Evolutionary conservation across 2,113 vertebrate genomes (phyloP), one percentile per base, ranked within the genome.

Genomic region (Albula goreensis): DNA sequence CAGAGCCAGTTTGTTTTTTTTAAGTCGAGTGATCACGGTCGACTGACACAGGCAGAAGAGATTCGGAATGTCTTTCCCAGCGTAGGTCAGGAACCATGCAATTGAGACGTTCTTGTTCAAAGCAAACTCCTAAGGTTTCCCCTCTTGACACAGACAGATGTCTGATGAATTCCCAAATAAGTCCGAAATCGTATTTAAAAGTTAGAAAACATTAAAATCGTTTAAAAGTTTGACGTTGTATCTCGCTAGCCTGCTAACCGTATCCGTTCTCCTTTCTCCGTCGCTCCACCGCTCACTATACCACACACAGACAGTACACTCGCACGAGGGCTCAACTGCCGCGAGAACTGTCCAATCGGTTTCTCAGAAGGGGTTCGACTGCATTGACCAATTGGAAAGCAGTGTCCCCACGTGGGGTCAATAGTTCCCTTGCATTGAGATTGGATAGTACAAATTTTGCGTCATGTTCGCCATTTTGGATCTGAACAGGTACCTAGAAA

Each of bases 381-480:
- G 0, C 6, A 3, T 0, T 3, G 85, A 17, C 95, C 94, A 97
- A 98, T 97, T 88, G 81, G 48, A 50, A 5, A 1, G 15, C 83
- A 11, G 0, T 0, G 5, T 60, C 2, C 96, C 97, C 97, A 97
- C 97, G 97, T 97, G 96, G 97, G 95, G 82, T 0, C 0, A 0
- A 7, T 6, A 7, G 60, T 11, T 82, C 79, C 48, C 17, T 31
- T 49, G 80, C 56, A 56, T 88, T 70, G 91, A 77, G 90, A 97
- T 94, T 97, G 97, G 96, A 1, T 82, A 50, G 49, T 50, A 63
- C 6, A 22, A 25, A 50, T 77, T 89, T 91, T 91, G 96, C 96
- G 93, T 97, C 96, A 96, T 88, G 90, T 93, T 95, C 95, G 96
- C 96, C 96, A 96, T 97, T 96, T 97, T 96, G 96, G 95, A 96